phyloP scores from a whole-genome alignment of 2,113 vertebrate species.

The Brachyhypopomus gauderio region DNA sequence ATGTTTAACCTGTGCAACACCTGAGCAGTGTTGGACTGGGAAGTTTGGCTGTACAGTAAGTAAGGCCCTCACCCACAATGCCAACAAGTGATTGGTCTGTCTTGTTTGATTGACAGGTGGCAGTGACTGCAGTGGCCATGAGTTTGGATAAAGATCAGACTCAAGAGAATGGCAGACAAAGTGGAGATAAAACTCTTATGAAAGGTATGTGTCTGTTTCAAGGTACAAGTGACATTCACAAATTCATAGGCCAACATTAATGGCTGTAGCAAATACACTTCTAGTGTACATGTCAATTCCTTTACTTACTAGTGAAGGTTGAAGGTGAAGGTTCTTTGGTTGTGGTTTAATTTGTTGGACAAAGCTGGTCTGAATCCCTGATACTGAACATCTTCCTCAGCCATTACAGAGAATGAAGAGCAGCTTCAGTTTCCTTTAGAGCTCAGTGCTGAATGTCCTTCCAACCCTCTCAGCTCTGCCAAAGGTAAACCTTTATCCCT shows the following conservation, averaged over 20 bases:
- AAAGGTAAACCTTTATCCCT: constrained; percentile 70
- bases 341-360: neutral
- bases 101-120: constrained; percentile 76
- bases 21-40: no score
- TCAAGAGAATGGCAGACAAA: constrained; percentile 76
- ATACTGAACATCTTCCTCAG: constrained; percentile 61
- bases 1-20: no score
- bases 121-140: constrained; percentile 96
- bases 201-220: constrained; percentile 76
- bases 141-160: constrained; percentile 91
- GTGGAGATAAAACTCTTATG: constrained; percentile 78
- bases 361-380: neutral
- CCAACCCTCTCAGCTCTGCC: constrained; percentile 77
- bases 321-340: constrained; percentile 12
- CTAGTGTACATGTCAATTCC: neutral
- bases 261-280: no score
- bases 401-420: constrained; percentile 87
- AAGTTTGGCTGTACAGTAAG: neutral
- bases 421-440: constrained; percentile 94
- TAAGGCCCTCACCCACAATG: neutral
- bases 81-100: neutral
- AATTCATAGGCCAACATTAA: no score
- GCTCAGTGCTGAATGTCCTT: constrained; percentile 82
- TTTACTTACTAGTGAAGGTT: neutral
- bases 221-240: neutral